phyloP scores from a whole-genome alignment of 2,797 vertebrate species.

The Ibycter americanus region DNA sequence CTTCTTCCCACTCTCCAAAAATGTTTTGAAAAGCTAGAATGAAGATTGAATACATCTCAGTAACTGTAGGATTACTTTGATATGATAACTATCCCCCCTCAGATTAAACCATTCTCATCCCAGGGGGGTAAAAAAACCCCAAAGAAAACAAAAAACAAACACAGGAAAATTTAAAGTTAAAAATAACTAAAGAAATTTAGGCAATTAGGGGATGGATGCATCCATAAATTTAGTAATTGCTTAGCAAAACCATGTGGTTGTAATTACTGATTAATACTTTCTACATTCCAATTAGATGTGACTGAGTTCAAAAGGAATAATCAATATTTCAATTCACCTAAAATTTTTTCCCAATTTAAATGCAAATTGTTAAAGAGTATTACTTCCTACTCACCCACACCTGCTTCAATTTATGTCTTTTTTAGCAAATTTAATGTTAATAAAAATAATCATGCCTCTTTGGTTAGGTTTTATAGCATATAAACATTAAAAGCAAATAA shows the following conservation, averaged over 20 bases:
- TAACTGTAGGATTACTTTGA: not conserved
- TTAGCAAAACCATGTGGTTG: not conserved
- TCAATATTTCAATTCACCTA: not conserved
- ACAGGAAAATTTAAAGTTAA: not conserved
- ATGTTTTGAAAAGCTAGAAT: not conserved
- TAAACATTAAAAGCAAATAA: not conserved
- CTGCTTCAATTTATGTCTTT: not conserved
- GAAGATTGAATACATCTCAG: not conserved
- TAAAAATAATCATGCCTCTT: not conserved
- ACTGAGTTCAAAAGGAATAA: not conserved
- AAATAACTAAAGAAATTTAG: not conserved
- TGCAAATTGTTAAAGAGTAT: not conserved
- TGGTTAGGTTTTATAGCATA: not conserved
- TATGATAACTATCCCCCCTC: too few relatives aligned
- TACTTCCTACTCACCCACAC: not conserved
- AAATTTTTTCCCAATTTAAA: not conserved
- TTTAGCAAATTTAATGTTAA: not conserved
- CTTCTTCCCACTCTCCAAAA: not conserved
- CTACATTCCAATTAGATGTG: not conserved
- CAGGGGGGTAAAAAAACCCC: not conserved
- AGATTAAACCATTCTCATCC: not conserved
- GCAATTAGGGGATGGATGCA: rapidly evolving
- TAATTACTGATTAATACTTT: not conserved
- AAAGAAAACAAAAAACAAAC: not conserved
- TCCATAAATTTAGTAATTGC: not conserved